These are phyloP conservation scores for Ptychochromis oligacanthus DNA, from an alignment of 2,113 vertebrate species.

Conservation along the genomic window DNA sequence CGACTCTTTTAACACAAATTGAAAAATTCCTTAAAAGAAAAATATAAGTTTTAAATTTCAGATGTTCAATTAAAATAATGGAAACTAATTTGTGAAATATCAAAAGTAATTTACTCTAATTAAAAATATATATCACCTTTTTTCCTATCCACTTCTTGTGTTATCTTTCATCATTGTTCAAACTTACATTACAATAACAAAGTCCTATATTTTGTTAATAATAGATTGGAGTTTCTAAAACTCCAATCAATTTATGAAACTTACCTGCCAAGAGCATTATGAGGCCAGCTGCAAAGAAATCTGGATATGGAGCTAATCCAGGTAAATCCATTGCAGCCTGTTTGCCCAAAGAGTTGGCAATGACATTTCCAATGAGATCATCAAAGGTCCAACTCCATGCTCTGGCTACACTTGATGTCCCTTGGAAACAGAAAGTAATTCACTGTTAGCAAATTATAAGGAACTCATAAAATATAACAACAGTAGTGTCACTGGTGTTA, in stretches of 20 bases:
- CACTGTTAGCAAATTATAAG: background rate
- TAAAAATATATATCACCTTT: background rate
- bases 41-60: background rate
- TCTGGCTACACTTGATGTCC: conserved; percentile 85
- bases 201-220: background rate
- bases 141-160: background rate
- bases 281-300: conserved; percentile 85
- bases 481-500: background rate
- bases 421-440: conserved; percentile 47
- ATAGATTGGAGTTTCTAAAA: background rate
- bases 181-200: background rate
- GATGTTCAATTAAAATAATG: background rate
- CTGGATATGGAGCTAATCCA: conserved; percentile 85
- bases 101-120: background rate
- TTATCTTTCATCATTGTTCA: background rate
- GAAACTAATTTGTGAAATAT: background rate
- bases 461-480: too few species aligned
- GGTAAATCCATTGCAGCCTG: conserved; percentile 73
- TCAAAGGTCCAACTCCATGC: conserved; percentile 90
- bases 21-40: too few species aligned
- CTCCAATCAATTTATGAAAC: too few species aligned
- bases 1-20: too few species aligned
- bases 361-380: conserved; percentile 82
- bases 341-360: conserved; percentile 75
- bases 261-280: conserved; percentile 84